phyloP scores from a whole-genome alignment of 2,888 invertebrate species.

The Apamea monoglypha region DNA sequence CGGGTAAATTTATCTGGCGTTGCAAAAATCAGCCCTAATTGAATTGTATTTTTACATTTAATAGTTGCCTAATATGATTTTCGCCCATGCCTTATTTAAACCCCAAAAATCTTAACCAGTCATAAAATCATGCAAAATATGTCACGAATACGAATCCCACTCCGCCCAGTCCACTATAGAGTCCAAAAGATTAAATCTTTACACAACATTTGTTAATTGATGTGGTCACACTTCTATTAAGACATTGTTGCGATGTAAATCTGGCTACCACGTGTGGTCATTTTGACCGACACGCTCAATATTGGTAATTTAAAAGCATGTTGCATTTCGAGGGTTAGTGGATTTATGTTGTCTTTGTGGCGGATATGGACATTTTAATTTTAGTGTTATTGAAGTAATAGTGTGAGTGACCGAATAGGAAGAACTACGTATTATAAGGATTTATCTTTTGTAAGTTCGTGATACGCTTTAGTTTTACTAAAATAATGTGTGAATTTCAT shows the following conservation, averaged over 20 bases:
- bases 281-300: slow-evolving; percentile 75
- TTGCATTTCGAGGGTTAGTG: slow-evolving; percentile 70
- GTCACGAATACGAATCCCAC: slow-evolving; percentile 50
- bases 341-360: slow-evolving; percentile 49
- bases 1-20: too few species aligned
- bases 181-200: slow-evolving; percentile 72
- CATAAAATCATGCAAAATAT: slow-evolving; percentile 58
- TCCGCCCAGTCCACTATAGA: slow-evolving; percentile 35
- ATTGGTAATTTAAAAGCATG: slow-evolving; percentile 71
- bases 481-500: neutral
- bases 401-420: neutral
- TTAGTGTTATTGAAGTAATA: slow-evolving; percentile 13
- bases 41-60: too few species aligned
- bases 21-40: too few species aligned
- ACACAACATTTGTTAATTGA: slow-evolving; percentile 74
- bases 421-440: too few species aligned
- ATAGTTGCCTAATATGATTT: neutral
- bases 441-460: neutral
- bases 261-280: slow-evolving; percentile 80
- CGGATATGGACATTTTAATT: slow-evolving; percentile 36
- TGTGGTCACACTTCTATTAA: slow-evolving; percentile 73
- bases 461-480: neutral
- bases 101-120: neutral
- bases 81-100: accelerated
- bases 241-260: slow-evolving; percentile 75